Evolutionary conservation across 2,113 vertebrate species (phyloP).

Genomic region (Sinosuthora webbiana): DNA sequence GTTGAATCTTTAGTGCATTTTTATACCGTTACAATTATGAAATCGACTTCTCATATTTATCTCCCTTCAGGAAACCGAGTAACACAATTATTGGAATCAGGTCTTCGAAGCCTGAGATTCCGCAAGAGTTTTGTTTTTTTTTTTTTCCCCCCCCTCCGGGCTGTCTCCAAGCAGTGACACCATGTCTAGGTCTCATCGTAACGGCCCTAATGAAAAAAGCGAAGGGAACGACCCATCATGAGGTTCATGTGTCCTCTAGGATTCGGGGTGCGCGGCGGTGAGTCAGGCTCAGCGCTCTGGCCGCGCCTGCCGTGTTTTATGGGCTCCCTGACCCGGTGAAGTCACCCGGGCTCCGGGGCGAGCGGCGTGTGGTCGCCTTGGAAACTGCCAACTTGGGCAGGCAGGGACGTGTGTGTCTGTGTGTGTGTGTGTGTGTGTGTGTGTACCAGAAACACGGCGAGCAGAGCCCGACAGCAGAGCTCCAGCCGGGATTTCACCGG

Average conservation of each 20-base stretch:
- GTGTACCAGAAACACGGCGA: not conserved
- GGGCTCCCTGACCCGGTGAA: slow-evolving; percentile 45
- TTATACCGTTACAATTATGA: not conserved
- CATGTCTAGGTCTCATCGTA: slow-evolving; percentile 58
- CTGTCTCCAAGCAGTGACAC: slow-evolving; percentile 63
- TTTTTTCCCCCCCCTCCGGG: not conserved
- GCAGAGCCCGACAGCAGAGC: not conserved
- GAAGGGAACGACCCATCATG: not conserved
- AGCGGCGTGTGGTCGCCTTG: slow-evolving; percentile 47
- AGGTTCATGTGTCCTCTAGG: slow-evolving; percentile 52
- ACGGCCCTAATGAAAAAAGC: slow-evolving; percentile 53
- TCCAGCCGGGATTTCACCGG: not conserved
- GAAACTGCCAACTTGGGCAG: not conserved
- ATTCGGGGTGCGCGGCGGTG: not conserved
- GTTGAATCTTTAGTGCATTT: slow-evolving; percentile 41
- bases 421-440: no score
- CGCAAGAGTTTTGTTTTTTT: not conserved
- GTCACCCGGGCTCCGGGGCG: slow-evolving; percentile 32
- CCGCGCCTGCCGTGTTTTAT: slow-evolving; percentile 35
- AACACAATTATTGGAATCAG: slow-evolving; percentile 2
- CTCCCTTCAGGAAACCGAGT: slow-evolving; percentile 26
- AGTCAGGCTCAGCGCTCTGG: not conserved
- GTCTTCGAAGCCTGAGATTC: slow-evolving; percentile 18
- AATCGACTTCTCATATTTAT: not conserved
- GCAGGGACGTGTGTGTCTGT: not conserved